Conservation (phyloP, 2,113 vertebrate species). For the Turdus rufiventris region DNA sequence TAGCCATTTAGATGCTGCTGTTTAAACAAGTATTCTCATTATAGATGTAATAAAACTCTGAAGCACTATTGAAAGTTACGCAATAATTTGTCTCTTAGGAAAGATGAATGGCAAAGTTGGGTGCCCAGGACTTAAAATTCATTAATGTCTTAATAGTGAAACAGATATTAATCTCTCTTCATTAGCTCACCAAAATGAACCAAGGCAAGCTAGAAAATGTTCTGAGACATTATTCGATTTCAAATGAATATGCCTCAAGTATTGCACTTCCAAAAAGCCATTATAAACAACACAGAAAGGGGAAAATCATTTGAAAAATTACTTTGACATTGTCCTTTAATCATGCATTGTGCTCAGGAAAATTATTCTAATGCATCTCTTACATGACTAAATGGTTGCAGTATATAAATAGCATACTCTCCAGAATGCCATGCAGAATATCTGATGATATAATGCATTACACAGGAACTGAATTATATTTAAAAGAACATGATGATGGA, state of each 20-base stretch:
- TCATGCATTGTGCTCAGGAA: conserved; percentile 23
- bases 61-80: conserved; percentile 83
- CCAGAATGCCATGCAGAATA: not conserved
- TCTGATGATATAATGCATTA: not conserved
- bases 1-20: conserved; percentile 13
- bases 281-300: conserved; percentile 18
- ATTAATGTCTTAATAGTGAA: conserved; percentile 88
- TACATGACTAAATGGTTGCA: not conserved
- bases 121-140: conserved; percentile 76
- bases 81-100: conserved; percentile 87
- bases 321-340: conserved; percentile 49
- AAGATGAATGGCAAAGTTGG: conserved; percentile 80
- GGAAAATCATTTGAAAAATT: conserved; percentile 40
- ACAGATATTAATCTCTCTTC: conserved; percentile 69
- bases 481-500: not conserved
- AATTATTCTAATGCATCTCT: conserved; percentile 22
- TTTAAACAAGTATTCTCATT: conserved; percentile 69
- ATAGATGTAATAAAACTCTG: conserved; percentile 76
- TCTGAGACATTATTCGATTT: conserved; percentile 51
- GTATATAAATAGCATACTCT: conserved; percentile 1
- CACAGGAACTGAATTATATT: not conserved
- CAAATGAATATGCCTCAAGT: conserved; percentile 30
- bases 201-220: conserved; percentile 51
- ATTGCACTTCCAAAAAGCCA: conserved; percentile 21
- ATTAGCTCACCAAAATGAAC: conserved; percentile 64